Conservation (phyloP, 2,113 vertebrate genomes). For the Cynopterus brachyotis region DNA sequence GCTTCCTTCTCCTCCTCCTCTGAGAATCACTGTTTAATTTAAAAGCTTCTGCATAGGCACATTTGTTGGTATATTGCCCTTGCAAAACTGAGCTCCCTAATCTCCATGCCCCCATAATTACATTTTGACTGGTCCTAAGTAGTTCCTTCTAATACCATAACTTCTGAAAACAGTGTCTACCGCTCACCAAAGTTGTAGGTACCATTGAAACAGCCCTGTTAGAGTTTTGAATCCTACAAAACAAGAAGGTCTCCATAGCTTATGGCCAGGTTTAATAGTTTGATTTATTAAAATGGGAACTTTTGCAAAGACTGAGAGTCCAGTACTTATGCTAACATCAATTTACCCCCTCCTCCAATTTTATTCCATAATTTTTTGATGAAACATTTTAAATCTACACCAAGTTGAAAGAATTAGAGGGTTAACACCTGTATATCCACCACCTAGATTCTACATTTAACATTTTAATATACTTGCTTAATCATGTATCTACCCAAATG, state of each 20-base stretch:
- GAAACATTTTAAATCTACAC: neutral
- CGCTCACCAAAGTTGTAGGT: neutral
- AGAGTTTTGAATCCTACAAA: constrained; percentile 15
- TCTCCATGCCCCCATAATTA: neutral
- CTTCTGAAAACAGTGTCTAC: neutral
- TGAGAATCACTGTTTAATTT: constrained; percentile 53
- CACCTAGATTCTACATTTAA: neutral
- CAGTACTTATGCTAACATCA: neutral
- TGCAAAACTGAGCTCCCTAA: neutral
- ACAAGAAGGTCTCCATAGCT: neutral
- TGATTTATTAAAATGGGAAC: neutral
- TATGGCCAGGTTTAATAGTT: neutral
- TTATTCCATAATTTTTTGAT: neutral
- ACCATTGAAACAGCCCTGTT: neutral
- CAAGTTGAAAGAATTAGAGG: neutral
- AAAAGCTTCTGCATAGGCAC: neutral
- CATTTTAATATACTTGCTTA: neutral
- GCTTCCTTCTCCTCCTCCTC: constrained; percentile 65
- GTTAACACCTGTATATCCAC: neutral
- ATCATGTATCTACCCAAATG: constrained; percentile 8
- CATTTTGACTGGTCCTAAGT: neutral
- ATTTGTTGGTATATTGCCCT: neutral
- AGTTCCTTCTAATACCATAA: neutral
- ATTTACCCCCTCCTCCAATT: neutral
- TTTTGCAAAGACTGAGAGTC: neutral